Percentiles rank a stretch among this genome's conserved stretches.
Evolutionary conservation across 1,140 invertebrate genomes (phyloP).

Genomic region (Euglossa dilemma): DNA sequence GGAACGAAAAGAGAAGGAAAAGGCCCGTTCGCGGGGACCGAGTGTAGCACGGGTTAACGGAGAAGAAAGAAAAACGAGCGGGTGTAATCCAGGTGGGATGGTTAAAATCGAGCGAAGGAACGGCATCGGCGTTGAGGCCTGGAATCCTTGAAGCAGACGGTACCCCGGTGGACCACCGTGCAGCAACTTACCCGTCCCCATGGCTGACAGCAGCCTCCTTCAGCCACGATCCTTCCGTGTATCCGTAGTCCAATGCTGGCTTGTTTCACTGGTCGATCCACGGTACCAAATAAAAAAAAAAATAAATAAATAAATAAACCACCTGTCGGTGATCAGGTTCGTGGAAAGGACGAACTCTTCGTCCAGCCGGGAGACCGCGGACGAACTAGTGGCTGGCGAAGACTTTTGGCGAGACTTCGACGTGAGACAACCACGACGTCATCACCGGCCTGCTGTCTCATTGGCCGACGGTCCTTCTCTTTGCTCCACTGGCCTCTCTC

Average conservation of each 20-base stretch:
- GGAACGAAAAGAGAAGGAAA: slow-evolving; percentile 17
- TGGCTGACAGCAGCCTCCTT: slow-evolving; percentile 78
- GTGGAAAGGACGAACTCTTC: slow-evolving; percentile 65
- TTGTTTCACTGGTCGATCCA: slow-evolving; percentile 65
- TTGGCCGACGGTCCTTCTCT: slow-evolving; percentile 71
- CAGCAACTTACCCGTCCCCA: slow-evolving; percentile 80
- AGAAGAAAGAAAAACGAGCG: neutral
- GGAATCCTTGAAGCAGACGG: slow-evolving; percentile 21
- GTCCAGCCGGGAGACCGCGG: slow-evolving; percentile 79
- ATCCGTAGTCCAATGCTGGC: slow-evolving; percentile 72
- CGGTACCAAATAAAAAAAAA: slow-evolving; percentile 46
- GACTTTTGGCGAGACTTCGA: slow-evolving; percentile 75
- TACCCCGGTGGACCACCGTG: slow-evolving; percentile 28
- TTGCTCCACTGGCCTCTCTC: slow-evolving; percentile 63
- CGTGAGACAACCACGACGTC: slow-evolving; percentile 74
- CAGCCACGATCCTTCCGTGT: slow-evolving; percentile 72
- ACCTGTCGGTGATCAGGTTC: slow-evolving; percentile 40
- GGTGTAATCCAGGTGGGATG: slow-evolving; percentile 1
- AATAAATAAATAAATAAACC: slow-evolving; percentile 48
- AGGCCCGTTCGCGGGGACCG: neutral
- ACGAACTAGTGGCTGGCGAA: slow-evolving; percentile 76
- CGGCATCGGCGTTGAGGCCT: neutral
- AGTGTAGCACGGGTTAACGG: neutral
- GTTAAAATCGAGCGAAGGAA: slow-evolving; percentile 5
- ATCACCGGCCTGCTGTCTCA: slow-evolving; percentile 68